Conservation (phyloP, 1,140 invertebrate species). For the Drosophila sturtevanti region DNA sequence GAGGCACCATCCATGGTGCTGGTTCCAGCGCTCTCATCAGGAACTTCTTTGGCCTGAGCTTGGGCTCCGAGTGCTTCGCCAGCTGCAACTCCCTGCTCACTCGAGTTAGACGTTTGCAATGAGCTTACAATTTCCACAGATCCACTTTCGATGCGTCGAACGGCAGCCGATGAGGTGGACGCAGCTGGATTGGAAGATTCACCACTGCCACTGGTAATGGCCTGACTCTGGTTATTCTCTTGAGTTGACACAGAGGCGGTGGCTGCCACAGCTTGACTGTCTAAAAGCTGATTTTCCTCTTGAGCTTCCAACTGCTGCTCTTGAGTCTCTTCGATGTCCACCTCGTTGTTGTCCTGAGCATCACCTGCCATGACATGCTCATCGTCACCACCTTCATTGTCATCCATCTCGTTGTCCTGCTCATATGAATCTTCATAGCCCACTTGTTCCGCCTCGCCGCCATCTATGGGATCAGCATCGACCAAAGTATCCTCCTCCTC, state of each 20-base stretch:
- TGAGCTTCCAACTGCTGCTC: conserved; percentile 83
- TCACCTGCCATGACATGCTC: conserved; percentile 50
- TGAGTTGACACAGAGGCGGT: conserved; percentile 78
- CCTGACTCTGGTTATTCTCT: conserved; percentile 84
- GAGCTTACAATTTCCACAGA: conserved; percentile 97
- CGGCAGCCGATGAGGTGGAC: conserved; percentile 84
- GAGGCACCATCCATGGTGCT: conserved; percentile 44
- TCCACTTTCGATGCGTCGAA: conserved; percentile 90
- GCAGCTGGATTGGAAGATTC: conserved; percentile 60
- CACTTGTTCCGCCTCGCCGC: conserved; percentile 84
- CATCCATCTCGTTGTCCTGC: conserved; percentile 84
- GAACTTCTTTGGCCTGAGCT: conserved; percentile 33
- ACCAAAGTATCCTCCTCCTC: conserved; percentile 84
- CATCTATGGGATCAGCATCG: conserved; percentile 81
- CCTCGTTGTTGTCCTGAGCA: conserved; percentile 86
- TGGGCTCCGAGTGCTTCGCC: conserved; percentile 48
- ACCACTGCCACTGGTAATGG: conserved; percentile 84
- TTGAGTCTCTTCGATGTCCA: conserved; percentile 87
- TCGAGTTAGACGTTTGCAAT: conserved; percentile 85
- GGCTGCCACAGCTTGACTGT: conserved; percentile 53
- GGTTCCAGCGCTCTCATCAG: conserved; percentile 55
- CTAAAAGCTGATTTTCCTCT: conserved; percentile 54
- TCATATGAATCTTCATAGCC: conserved; percentile 85
- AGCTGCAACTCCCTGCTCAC: conserved; percentile 83
- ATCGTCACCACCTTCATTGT: conserved; percentile 74